These are phyloP conservation scores for Drosophila macrospina DNA, from an alignment of 2,888 invertebrate species.

Conservation along the genomic window DNA sequence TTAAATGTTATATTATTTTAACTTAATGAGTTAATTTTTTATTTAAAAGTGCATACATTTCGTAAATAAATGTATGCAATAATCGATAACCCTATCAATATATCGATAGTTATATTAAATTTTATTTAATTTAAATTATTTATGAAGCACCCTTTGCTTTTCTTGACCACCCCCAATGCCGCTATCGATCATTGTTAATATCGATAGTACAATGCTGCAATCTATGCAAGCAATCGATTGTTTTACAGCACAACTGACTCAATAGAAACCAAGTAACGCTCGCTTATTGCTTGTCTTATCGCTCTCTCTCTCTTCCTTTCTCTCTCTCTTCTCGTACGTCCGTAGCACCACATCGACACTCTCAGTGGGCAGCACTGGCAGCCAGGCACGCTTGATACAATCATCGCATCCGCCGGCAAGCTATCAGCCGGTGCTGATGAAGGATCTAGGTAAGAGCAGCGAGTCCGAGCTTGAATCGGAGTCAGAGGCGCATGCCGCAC, in stretches of 20 bases:
- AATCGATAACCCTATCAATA: too few species aligned
- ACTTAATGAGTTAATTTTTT: too few species aligned
- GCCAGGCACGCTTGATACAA: conserved; percentile 96
- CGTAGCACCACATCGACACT: conserved; percentile 95
- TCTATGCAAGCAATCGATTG: too few species aligned
- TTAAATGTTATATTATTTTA: too few species aligned
- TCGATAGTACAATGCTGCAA: too few species aligned
- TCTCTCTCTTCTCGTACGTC: conserved; percentile 23
- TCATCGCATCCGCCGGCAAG: conserved; percentile 97
- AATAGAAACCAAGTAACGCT: conserved; percentile 24
- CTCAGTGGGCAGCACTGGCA: conserved; percentile 96
- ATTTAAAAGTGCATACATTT: too few species aligned
- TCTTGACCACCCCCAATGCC: too few species aligned
- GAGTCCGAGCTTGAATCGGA: conserved; percentile 74
- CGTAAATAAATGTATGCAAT: too few species aligned
- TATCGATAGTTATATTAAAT: too few species aligned
- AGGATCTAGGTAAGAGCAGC: conserved; percentile 93
- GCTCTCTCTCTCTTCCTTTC: conserved; percentile 25
- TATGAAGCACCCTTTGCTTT: too few species aligned
- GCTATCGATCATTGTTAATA: too few species aligned
- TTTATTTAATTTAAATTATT: too few species aligned
- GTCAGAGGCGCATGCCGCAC: conserved; percentile 77
- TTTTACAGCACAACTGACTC: neutral
- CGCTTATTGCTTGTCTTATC: conserved; percentile 74
- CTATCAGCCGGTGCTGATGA: conserved; percentile 94